Conservation (phyloP, 2,113 vertebrate species). For the Rostratula benghalensis region DNA sequence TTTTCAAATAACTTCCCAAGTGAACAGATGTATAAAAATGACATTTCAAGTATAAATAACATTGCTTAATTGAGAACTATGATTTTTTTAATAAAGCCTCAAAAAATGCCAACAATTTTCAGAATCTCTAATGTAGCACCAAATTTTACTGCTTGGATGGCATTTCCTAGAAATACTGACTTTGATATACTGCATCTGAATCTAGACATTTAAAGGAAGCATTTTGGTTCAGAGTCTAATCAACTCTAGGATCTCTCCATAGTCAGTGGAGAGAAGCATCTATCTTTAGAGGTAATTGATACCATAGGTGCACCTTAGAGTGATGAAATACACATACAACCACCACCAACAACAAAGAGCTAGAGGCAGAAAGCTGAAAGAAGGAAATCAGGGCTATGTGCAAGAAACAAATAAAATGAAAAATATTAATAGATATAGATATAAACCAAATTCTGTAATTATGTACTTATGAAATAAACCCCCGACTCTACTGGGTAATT, state of each 20-base stretch:
- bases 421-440: neutral
- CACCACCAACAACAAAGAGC: too few relatives aligned
- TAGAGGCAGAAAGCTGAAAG: neutral
- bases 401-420: neutral
- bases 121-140: neutral
- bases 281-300: neutral
- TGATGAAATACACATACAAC: neutral
- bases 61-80: neutral
- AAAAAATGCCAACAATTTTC: neutral
- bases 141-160: neutral
- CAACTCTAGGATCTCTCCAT: neutral
- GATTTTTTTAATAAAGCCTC: neutral
- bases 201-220: neutral
- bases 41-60: neutral
- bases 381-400: neutral
- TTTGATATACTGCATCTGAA: neutral
- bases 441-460: neutral
- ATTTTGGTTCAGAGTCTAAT: neutral
- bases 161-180: neutral
- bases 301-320: neutral
- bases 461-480: neutral
- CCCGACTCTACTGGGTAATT: neutral
- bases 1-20: neutral
- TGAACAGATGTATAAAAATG: neutral
- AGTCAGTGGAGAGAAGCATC: neutral